Evolutionary conservation across 2,113 vertebrate genomes (phyloP), one percentile per base, ranked within the genome.

Genomic region (Atlantisia rogersi): DNA sequence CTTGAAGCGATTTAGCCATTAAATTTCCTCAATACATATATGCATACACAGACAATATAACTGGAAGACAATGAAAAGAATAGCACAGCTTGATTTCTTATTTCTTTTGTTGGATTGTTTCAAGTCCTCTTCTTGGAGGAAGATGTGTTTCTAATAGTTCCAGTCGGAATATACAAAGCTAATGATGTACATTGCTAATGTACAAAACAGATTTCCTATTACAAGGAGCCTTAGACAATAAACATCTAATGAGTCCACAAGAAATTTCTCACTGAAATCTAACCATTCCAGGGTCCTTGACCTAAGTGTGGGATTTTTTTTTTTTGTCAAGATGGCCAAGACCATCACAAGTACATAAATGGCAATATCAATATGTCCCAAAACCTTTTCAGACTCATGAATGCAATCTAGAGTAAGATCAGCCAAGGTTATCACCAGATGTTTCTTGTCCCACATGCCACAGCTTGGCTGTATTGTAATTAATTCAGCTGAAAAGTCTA

Each of bases 381-480:
- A 93, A 92, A 94, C 84, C 58, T 74, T 62, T 91, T 94, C 92
- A 91, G 75, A 80, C 55, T 88, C 69, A 50, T 76, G 83, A 94
- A 94, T 37, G 37, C 78, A 94, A 95, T 84, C 91, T 91, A 84
- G 65, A 53, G 86, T 78, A 95, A 94, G 81, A 94, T 93, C 84
- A 91, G 94, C 90, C 73, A 90, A 95, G 93, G 93, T 96, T 94
- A 96, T 90, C 84, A 73, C 86, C 95, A 93, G 81, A 96, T 95
- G 93, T 86, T 97, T 90, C 81, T 76, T 91, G 82, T 91, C 91
- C 77, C 94, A 76, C 48, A 48, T 76, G 92, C 86, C 82, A 71
- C 74, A 89, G 88, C 76, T 95, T 94, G 90, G 95, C 86, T 93
- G 50, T 91, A 56, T 59, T 63, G 64, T 75, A 97, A 96, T 95